Base-by-base conservation (phyloP, 2,888 invertebrate species). In the Aricia artaxerxes region DNA sequence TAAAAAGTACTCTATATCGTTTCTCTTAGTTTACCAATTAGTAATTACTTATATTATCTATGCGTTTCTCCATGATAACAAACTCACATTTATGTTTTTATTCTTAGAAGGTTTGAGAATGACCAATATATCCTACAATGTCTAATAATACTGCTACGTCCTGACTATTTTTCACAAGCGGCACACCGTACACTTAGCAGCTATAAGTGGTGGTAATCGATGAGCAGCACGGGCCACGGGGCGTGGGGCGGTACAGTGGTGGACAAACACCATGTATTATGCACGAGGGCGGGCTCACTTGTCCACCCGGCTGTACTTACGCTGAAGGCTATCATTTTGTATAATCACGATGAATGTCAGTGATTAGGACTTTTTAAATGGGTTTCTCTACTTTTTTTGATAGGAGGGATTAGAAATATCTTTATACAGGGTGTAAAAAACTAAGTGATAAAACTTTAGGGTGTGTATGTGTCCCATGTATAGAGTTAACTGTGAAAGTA, bases 231-330 rank as follows among this genome's bases (percentile, higher is more conserved):
- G 53, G 53, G 84, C 6, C 57, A 5, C 0, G 53, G 53, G 84
- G 81, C 80, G 81, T 80, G 83, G 82, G 83, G 81, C 11, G 11
- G 61, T 35, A 11, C 31, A n/a, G 83, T 81, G 84, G 81, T 81
- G 81, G 81, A 85, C 84, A 88, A 88, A 88, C 86, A 88, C 80
- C 78, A 82, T 87, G 84, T 85, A 88, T 88, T 83, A 86, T 83
- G 78, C 80, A 85, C 57, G 80, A 81, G 84, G 84, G 85, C 80
- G 85, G 83, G 3, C 11, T 24, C 69, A 9, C 69, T 38, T 16
- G 69, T 69, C 35, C 11, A 35, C 35, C 35, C 35, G 69, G 38
- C 69, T 69, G 69, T 69, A 69, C 69, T 69, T 69, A 69, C 69
- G 24, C 24, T 60, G 61, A 61, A 61, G n/a, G 61, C 24, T 31